Conservation (phyloP, 2,113 vertebrate genomes). For the Lasiurus borealis region DNA sequence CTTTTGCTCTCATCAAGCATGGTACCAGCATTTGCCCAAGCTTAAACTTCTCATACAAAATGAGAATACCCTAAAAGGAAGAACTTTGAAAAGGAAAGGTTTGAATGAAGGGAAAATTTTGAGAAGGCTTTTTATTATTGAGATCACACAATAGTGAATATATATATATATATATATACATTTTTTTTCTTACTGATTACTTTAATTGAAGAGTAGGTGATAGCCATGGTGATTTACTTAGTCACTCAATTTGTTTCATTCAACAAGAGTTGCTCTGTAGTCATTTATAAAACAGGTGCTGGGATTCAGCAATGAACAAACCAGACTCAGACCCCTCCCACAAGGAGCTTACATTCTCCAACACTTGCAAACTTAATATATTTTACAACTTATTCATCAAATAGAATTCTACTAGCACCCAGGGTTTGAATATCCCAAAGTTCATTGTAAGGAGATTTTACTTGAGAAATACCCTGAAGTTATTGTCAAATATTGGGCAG, state of each 20-base stretch:
- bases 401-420: background rate
- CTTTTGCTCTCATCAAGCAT: background rate
- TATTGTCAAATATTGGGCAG: background rate
- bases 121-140: conserved; percentile 15
- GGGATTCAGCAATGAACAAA: conserved; percentile 31
- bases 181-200: background rate
- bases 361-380: background rate
- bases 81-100: background rate
- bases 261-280: background rate
- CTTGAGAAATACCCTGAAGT: background rate
- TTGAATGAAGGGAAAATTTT: background rate
- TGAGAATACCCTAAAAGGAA: background rate
- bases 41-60: background rate
- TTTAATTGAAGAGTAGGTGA: background rate
- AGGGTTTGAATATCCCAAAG: background rate
- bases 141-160: conserved; percentile 27
- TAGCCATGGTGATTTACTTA: background rate
- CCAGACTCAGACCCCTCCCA: background rate
- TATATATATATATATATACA: background rate
- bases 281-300: background rate
- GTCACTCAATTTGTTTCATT: background rate
- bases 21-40: background rate
- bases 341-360: background rate
- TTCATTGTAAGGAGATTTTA: conserved; percentile 8
- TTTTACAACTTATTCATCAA: conserved; percentile 25